Conservation (phyloP, 2,888 invertebrate genomes). For the Diogma glabrata region DNA sequence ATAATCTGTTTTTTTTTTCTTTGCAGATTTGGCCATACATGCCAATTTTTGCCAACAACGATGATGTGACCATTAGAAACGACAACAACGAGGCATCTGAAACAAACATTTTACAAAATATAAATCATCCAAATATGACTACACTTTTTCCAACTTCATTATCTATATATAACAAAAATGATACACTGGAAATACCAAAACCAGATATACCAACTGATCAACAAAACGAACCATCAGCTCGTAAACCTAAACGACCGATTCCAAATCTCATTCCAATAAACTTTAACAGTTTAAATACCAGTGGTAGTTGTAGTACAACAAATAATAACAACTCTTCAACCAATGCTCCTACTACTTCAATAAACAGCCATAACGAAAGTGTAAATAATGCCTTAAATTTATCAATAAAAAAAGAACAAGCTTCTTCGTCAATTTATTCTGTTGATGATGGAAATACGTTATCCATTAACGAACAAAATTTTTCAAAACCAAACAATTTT, state of each 20-base stretch:
- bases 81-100: not conserved
- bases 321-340: not conserved
- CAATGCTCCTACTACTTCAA: too few species aligned
- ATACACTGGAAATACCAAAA: too few species aligned
- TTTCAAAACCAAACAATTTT: not conserved
- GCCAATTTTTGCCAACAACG: not conserved
- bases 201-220: too few species aligned
- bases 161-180: too few species aligned
- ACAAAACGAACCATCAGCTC: slow-evolving; percentile 15
- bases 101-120: too few species aligned
- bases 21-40: slow-evolving; percentile 7
- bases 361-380: slow-evolving; percentile 1
- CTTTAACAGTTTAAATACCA: not conserved
- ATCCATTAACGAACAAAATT: slow-evolving; percentile 19
- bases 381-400: not conserved
- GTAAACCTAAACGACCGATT: slow-evolving; percentile 48
- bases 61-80: not conserved
- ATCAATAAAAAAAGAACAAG: not conserved
- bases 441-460: slow-evolving; percentile 18
- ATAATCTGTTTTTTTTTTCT: too few species aligned
- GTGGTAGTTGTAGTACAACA: not conserved
- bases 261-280: slow-evolving; percentile 66
- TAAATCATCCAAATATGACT: too few species aligned
- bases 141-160: too few species aligned
- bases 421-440: not conserved